phyloP scores from a whole-genome alignment of 35 echinoderm and acorn worm genomes.

The Stichopus chloronotus region DNA sequence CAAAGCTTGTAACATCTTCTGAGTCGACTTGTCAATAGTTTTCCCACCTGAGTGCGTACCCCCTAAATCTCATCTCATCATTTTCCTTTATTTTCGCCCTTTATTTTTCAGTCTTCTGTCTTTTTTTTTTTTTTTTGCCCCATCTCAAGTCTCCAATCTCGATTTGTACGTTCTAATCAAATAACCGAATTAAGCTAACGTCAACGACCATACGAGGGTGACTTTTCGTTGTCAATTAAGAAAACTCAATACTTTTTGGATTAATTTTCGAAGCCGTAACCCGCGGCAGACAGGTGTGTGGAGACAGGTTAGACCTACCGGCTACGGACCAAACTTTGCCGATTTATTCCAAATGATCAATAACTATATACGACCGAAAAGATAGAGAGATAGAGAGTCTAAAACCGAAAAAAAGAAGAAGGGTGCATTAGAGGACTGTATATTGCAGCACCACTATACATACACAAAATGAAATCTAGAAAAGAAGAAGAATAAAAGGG shows the following conservation, averaged over 20 bases:
- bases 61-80: slow-evolving; percentile 53
- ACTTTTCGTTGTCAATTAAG: slow-evolving; percentile 73
- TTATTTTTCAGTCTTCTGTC: background rate
- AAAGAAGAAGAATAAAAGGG: background rate
- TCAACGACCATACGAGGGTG: slow-evolving; percentile 60
- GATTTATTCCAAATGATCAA: slow-evolving; percentile 62
- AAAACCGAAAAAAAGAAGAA: background rate
- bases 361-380: slow-evolving; percentile 6
- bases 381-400: background rate
- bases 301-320: slow-evolving; percentile 46
- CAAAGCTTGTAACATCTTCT: slow-evolving; percentile 50
- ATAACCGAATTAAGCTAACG: slow-evolving; percentile 61
- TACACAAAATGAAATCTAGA: background rate
- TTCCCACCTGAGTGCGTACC: slow-evolving; percentile 56
- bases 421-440: slow-evolving; percentile 29
- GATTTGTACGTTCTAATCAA: slow-evolving; percentile 62
- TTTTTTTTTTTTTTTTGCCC: slow-evolving; percentile 20
- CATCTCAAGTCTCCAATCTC: slow-evolving; percentile 47
- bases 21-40: slow-evolving; percentile 50
- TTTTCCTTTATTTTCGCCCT: slow-evolving; percentile 24
- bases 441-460: background rate
- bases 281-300: slow-evolving; percentile 56
- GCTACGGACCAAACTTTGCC: slow-evolving; percentile 52
- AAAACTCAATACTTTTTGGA: slow-evolving; percentile 71
- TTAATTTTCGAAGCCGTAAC: slow-evolving; percentile 62